A percentile compares a stretch with the other conserved stretches of the same genome.
phyloP scores from a whole-genome alignment of 2,113 vertebrate species.

The Puffinus mauretanicus region DNA sequence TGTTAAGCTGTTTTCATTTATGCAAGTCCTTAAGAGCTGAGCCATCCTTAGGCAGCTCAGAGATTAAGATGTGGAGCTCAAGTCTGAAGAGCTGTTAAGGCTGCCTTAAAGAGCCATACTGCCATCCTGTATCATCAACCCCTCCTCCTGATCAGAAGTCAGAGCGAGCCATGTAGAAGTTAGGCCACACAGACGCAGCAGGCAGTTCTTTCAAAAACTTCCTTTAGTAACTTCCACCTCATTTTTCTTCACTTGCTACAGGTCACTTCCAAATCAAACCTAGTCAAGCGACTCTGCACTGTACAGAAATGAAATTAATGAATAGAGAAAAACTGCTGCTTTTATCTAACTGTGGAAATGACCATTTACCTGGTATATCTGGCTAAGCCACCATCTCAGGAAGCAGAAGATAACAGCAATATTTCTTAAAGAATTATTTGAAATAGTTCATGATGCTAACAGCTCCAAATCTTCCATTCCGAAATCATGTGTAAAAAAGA shows the following conservation, averaged over 20 bases:
- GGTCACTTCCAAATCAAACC: not conserved
- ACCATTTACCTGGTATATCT: not conserved
- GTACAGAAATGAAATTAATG: not conserved
- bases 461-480: not conserved
- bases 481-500: not conserved
- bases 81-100: not conserved
- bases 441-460: not conserved
- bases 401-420: not conserved
- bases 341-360: not conserved
- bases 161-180: not conserved
- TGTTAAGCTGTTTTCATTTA: not conserved
- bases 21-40: not conserved
- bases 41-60: not conserved
- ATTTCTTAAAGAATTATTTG: not conserved
- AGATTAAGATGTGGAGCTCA: not conserved
- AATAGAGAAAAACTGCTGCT: not conserved
- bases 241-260: not conserved
- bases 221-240: not conserved
- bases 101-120: not conserved
- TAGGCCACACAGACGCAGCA: fast-evolving
- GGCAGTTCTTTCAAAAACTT: not conserved
- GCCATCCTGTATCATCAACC: not conserved
- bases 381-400: not conserved
- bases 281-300: not conserved
- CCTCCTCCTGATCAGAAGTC: not conserved